Conservation (phyloP, 2,797 vertebrate genomes). For the Limnodromus scolopaceus region DNA sequence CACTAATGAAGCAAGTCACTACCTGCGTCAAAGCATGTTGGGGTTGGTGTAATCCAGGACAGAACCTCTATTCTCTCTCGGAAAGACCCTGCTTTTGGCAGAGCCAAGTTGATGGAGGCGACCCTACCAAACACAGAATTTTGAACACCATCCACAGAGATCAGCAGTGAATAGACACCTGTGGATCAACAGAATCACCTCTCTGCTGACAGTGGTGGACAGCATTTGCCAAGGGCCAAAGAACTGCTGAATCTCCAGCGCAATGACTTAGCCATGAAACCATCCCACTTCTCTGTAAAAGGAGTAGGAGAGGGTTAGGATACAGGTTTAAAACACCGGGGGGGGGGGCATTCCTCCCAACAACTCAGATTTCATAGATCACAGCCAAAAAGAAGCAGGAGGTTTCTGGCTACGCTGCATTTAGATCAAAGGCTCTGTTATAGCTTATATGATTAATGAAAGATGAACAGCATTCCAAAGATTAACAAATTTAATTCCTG, state of each 20-base stretch:
- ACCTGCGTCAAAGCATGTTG: background rate
- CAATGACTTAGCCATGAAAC: background rate
- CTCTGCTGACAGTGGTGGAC: background rate
- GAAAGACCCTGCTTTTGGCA: background rate
- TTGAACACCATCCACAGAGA: background rate
- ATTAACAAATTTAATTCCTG: constrained; percentile 67
- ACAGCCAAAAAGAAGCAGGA: constrained; percentile 8
- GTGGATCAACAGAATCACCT: background rate
- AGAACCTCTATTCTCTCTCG: background rate
- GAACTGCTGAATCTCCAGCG: background rate
- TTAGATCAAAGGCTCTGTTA: constrained; percentile 28
- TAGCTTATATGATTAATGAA: constrained; percentile 44
- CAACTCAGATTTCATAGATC: constrained; percentile 38
- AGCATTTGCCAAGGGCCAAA: background rate
- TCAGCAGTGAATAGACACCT: background rate
- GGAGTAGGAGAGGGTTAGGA: background rate
- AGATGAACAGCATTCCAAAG: constrained; percentile 52
- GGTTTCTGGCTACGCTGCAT: background rate
- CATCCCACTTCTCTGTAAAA: background rate
- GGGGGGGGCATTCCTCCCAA: background rate
- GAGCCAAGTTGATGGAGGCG: background rate
- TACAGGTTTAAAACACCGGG: background rate
- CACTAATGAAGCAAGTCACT: background rate
- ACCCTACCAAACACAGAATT: background rate
- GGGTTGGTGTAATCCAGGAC: background rate